phyloP scores from a whole-genome alignment of 1,140 invertebrate species.

The Nasonia longicornis region DNA sequence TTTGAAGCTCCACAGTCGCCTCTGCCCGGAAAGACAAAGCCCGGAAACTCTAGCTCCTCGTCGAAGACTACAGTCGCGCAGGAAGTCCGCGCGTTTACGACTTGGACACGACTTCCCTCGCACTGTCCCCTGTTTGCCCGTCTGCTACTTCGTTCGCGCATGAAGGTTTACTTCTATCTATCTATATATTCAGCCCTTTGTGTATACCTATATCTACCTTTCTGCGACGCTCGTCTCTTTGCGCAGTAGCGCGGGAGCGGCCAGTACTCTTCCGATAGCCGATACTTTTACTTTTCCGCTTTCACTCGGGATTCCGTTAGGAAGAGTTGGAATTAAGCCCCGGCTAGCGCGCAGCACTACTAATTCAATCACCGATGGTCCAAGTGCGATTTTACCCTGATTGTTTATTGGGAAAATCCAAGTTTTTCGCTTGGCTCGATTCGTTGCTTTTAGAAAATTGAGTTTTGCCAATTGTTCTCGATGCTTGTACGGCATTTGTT shows the following conservation, averaged over 20 bases:
- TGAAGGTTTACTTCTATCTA: too few species aligned
- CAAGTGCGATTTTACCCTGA: not conserved
- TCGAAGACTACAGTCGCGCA: conserved; percentile 11
- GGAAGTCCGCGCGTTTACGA: conserved; percentile 11
- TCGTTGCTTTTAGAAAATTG: not conserved
- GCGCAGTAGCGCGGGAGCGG: not conserved
- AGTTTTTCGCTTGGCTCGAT: not conserved
- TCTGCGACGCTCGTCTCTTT: not conserved
- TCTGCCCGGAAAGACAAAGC: conserved; percentile 16
- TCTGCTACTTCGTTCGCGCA: not conserved
- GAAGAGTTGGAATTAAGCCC: not conserved
- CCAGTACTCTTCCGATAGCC: not conserved
- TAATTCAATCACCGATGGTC: conserved; percentile 9
- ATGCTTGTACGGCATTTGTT: too few species aligned
- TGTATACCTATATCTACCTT: not conserved
- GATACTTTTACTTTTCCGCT: conserved; percentile 21
- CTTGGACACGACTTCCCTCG: not conserved
- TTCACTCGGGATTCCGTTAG: conserved; percentile 19
- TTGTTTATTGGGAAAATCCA: not conserved
- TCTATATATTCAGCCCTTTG: too few species aligned
- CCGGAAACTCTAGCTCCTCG: not conserved
- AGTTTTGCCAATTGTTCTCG: too few species aligned
- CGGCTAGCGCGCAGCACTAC: not conserved
- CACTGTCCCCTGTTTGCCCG: not conserved
- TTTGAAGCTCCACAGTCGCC: not conserved